Percentiles rank a stretch among this genome's conserved stretches.
These are phyloP conservation scores for Caenorhabditis drosophilae DNA, from an alignment of 2,888 invertebrate genomes.

Conservation along the genomic window DNA sequence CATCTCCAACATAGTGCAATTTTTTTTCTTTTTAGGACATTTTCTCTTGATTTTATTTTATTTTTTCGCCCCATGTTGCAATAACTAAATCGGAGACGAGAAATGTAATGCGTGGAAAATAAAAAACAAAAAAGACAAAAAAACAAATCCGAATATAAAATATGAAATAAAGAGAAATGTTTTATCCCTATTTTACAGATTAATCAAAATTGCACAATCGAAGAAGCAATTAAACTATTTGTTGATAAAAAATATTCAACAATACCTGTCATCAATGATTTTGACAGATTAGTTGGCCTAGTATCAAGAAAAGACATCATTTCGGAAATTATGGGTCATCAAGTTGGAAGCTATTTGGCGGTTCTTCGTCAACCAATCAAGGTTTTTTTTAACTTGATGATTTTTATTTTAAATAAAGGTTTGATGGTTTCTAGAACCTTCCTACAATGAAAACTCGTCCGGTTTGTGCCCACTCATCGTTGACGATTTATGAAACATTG, in stretches of 20 bases:
- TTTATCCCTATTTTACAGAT: constrained; percentile 37
- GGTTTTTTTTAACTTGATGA: constrained; percentile 4
- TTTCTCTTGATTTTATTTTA: background rate
- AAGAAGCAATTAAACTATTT: constrained; percentile 51
- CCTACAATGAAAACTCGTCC: constrained; percentile 23
- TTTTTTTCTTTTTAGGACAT: background rate
- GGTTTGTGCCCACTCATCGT: constrained; percentile 31
- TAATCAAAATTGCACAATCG: constrained; percentile 32
- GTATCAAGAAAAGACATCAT: constrained; percentile 56
- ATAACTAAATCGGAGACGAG: too few relatives aligned
- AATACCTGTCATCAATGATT: constrained; percentile 52
- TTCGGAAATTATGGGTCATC: constrained; percentile 50
- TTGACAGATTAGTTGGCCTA: constrained; percentile 47
- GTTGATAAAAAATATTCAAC: constrained; percentile 55
- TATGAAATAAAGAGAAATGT: constrained; percentile 1
- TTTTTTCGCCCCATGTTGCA: too few relatives aligned
- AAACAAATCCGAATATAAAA: background rate
- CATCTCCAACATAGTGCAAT: too few relatives aligned
- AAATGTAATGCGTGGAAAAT: too few relatives aligned
- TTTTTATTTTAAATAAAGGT: constrained; percentile 1
- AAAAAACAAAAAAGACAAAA: background rate
- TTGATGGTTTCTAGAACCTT: constrained; percentile 17
- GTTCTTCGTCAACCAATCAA: constrained; percentile 49
- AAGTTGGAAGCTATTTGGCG: constrained; percentile 44
- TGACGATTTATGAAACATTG: constrained; percentile 53